These are phyloP conservation scores for Eremophila alpestris DNA, from an alignment of 2,797 vertebrate species.

Conservation along the genomic window DNA sequence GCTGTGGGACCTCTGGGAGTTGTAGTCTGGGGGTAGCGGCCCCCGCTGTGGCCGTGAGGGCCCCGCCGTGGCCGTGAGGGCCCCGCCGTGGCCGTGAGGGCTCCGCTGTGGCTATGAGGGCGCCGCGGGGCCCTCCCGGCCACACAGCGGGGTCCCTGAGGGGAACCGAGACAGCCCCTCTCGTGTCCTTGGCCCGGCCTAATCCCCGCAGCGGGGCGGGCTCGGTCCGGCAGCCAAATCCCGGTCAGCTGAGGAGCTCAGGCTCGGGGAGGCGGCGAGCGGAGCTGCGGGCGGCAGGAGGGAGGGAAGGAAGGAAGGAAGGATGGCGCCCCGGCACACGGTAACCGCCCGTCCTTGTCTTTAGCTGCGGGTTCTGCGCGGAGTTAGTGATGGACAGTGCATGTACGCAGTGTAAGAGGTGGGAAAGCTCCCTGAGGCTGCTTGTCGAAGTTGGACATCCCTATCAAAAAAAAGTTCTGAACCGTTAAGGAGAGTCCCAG, in stretches of 20 bases:
- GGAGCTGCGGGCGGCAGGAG: background rate
- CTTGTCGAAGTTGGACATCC: fast-evolving
- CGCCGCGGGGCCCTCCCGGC: background rate
- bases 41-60: too few species aligned
- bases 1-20: background rate
- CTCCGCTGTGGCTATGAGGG: too few species aligned
- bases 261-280: background rate
- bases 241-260: constrained; percentile 2
- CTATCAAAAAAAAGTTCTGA: too few species aligned
- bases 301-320: background rate
- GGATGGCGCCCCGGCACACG: background rate
- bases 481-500: background rate
- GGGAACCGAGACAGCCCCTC: fast-evolving
- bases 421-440: background rate
- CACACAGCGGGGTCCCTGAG: fast-evolving
- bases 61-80: too few species aligned
- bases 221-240: background rate
- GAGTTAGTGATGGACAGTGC: background rate
- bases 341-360: background rate
- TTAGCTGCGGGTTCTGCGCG: background rate
- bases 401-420: fast-evolving
- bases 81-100: too few species aligned
- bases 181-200: background rate
- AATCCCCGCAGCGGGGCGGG: background rate
- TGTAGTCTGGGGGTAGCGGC: background rate